These are phyloP conservation scores for Nothobranchius furzeri DNA, from an alignment of 2,113 vertebrate species.

Conservation along the genomic window DNA sequence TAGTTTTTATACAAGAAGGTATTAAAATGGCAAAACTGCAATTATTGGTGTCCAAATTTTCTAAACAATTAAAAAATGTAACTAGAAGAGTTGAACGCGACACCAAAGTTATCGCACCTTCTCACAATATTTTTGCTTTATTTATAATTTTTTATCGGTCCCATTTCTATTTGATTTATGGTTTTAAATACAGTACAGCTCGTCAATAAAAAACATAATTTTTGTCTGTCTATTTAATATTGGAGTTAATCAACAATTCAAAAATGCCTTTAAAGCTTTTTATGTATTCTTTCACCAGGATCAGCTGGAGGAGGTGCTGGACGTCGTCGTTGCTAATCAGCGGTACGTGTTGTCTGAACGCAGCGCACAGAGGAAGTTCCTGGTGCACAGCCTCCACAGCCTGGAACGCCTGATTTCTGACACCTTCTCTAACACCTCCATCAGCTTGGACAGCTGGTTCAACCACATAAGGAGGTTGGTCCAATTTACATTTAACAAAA, in stretches of 20 bases:
- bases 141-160: no score
- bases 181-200: no score
- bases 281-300: slow-evolving; percentile 53
- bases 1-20: no score
- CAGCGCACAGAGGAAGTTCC: slow-evolving; percentile 76
- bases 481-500: not conserved
- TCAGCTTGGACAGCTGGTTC: slow-evolving; percentile 70
- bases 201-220: no score
- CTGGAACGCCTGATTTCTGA: slow-evolving; percentile 71
- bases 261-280: not conserved
- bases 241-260: not conserved
- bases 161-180: no score
- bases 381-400: slow-evolving; percentile 78
- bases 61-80: no score
- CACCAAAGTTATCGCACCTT: no score
- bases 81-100: no score
- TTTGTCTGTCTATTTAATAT: not conserved
- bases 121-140: no score
- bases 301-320: slow-evolving; percentile 78
- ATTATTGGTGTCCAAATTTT: no score
- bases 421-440: slow-evolving; percentile 70
- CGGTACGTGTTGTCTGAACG: slow-evolving; percentile 74
- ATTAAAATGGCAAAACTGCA: no score
- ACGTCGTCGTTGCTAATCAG: slow-evolving; percentile 78
- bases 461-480: slow-evolving; percentile 64